A percentile compares a stretch with the other conserved stretches of the same genome.
Conservation (phyloP, 2,113 vertebrate species). For the Halichoerus grypus region DNA sequence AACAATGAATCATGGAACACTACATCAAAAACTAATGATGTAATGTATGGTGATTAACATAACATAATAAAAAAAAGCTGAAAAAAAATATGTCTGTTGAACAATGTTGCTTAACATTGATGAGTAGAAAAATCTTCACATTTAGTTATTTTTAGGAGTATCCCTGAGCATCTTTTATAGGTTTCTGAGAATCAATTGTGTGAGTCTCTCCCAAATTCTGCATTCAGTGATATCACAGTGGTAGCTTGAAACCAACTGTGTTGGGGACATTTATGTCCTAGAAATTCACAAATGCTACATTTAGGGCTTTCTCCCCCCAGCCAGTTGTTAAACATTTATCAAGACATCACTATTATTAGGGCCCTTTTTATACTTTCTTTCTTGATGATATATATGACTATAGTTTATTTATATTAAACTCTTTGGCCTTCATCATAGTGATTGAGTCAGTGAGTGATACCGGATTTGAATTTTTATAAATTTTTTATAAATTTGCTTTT, state of each 20-base stretch:
- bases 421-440: background rate
- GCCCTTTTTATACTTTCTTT: background rate
- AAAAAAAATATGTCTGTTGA: background rate
- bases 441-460: background rate
- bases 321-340: background rate
- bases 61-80: too few relatives aligned
- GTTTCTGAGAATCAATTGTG: background rate
- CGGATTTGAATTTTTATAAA: slow-evolving; percentile 34
- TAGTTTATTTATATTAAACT: slow-evolving; percentile 35
- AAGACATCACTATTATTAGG: background rate
- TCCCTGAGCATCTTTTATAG: background rate
- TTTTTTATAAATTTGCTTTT: slow-evolving; percentile 57
- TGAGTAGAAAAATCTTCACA: background rate
- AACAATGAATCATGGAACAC: too few relatives aligned
- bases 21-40: too few relatives aligned
- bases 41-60: too few relatives aligned
- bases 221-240: background rate
- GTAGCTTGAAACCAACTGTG: background rate
- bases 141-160: background rate
- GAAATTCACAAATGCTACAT: background rate
- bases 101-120: background rate
- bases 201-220: background rate
- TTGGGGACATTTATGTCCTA: background rate
- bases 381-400: background rate
- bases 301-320: background rate